These are phyloP conservation scores for Gerris lacustris DNA, from an alignment of 2,888 invertebrate species.

Conservation along the genomic window DNA sequence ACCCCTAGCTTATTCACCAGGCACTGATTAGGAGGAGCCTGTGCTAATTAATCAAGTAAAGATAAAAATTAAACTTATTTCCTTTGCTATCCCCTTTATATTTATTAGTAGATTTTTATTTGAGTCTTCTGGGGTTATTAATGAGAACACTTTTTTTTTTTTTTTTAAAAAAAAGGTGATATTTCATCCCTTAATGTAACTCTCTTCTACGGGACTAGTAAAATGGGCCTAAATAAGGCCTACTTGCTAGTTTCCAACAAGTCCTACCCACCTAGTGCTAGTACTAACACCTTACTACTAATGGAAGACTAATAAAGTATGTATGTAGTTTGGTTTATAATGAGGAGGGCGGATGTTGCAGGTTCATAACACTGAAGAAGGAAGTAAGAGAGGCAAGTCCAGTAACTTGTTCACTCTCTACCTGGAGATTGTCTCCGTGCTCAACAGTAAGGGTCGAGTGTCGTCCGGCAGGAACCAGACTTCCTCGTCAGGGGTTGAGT, in stretches of 20 bases:
- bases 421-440: conserved; percentile 64
- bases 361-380: conserved; percentile 44
- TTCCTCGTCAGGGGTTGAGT: conserved; percentile 44
- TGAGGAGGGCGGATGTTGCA: conserved; percentile 29
- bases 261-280: too few relatives aligned
- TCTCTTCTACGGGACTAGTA: too few relatives aligned
- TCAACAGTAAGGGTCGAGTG: conserved; percentile 52
- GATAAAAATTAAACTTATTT: not conserved
- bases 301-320: too few relatives aligned
- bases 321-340: too few relatives aligned
- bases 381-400: conserved; percentile 46
- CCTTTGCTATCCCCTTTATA: too few relatives aligned
- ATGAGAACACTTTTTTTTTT: not conserved
- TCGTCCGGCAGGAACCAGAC: conserved; percentile 34
- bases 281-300: too few relatives aligned
- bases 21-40: not conserved
- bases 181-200: not conserved
- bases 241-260: too few relatives aligned
- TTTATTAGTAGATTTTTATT: too few relatives aligned
- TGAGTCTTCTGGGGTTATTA: too few relatives aligned
- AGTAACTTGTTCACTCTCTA: conserved; percentile 56
- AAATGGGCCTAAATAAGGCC: too few relatives aligned
- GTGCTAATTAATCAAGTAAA: conserved; percentile 11
- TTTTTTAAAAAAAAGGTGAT: too few relatives aligned
- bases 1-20: not conserved